phyloP scores from a whole-genome alignment of 1,140 invertebrate species.

The Habropoda laboriosa region DNA sequence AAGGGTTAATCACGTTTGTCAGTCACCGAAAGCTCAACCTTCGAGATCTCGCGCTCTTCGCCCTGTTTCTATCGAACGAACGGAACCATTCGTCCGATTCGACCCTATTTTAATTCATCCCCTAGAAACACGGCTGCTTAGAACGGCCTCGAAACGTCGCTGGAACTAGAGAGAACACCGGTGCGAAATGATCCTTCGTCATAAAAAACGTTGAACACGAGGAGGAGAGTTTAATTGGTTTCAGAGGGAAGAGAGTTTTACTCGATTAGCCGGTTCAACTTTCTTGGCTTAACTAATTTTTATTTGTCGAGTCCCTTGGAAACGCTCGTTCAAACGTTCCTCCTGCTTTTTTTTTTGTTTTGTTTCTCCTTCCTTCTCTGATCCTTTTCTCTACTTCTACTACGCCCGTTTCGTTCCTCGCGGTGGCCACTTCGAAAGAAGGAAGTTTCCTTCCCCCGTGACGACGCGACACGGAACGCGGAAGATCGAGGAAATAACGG shows the following conservation, averaged over 20 bases:
- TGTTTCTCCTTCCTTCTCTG: background rate
- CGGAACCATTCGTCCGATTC: background rate
- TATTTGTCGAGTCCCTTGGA: background rate
- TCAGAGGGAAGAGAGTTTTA: background rate
- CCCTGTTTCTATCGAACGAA: background rate
- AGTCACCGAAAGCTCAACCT: background rate
- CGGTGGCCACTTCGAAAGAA: background rate
- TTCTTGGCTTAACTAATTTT: background rate
- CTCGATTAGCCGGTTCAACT: background rate
- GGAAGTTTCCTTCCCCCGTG: conserved; percentile 14
- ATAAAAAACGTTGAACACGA: background rate
- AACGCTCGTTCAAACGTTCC: background rate
- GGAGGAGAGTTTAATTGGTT: conserved; percentile 2
- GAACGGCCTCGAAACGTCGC: background rate
- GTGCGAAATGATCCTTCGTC: background rate
- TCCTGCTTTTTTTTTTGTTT: too few species aligned
- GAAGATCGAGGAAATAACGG: conserved; percentile 9
- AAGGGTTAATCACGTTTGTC: background rate
- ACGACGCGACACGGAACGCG: conserved; percentile 45
- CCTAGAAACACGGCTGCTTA: background rate
- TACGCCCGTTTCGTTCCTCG: background rate
- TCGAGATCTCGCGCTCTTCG: too few species aligned
- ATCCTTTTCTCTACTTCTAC: background rate
- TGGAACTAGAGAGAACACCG: too few species aligned
- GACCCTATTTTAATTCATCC: background rate